A percentile compares a stretch with the other conserved stretches of the same genome.
Conservation (phyloP, 1,140 invertebrate species). For the Drosophila erecta region DNA sequence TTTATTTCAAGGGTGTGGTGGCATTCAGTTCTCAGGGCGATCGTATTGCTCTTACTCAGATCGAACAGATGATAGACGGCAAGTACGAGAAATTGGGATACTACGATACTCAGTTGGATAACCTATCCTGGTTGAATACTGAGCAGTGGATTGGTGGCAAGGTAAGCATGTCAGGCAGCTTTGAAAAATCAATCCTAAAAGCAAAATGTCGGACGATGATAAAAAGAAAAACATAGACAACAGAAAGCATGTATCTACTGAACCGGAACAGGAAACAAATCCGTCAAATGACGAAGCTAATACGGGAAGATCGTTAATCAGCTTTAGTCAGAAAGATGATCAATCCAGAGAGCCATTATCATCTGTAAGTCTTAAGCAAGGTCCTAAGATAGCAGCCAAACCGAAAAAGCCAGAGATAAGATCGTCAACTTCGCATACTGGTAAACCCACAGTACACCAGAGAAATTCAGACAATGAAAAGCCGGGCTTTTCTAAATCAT, state of each 20-base stretch:
- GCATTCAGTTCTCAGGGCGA: constrained; percentile 99
- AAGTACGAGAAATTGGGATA: constrained; percentile 98
- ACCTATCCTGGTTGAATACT: constrained; percentile 95
- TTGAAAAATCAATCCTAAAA: constrained; percentile 4
- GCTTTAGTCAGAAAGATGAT: not conserved
- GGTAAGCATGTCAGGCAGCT: constrained; percentile 54
- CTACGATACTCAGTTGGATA: constrained; percentile 97
- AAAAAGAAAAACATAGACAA: no score
- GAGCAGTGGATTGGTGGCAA: constrained; percentile 94
- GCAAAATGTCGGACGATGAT: constrained; percentile 28
- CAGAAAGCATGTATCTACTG: not conserved
- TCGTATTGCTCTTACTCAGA: constrained; percentile 98
- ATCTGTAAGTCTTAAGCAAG: not conserved
- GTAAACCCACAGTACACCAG: not conserved
- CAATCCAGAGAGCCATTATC: not conserved
- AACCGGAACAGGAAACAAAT: not conserved
- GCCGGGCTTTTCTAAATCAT: not conserved
- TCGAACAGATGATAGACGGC: constrained; percentile 98
- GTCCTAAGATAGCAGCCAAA: not conserved
- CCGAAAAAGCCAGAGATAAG: not conserved
- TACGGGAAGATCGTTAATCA: not conserved
- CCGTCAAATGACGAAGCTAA: not conserved
- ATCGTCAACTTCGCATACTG: not conserved
- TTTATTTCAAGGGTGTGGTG: constrained; percentile 91
- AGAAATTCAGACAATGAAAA: not conserved